phyloP scores from a whole-genome alignment of 2,113 vertebrate genomes.

The Poeciliopsis turrubarensis region DNA sequence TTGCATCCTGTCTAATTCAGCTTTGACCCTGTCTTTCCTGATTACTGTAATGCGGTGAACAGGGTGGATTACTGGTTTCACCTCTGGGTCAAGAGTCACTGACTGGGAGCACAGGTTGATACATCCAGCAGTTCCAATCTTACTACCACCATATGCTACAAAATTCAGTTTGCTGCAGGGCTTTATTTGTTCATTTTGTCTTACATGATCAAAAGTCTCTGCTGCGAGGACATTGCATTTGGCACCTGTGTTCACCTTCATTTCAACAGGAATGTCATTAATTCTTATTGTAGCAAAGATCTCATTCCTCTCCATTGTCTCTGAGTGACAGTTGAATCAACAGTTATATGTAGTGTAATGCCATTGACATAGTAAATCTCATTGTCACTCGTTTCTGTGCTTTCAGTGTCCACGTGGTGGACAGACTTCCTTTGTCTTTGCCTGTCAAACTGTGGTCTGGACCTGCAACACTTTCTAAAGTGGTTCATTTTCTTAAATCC shows the following conservation, averaged over 20 bases:
- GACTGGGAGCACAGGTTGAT: neutral
- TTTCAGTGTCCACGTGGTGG: neutral
- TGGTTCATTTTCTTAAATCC: neutral
- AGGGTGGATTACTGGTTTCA: neutral
- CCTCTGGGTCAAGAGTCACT: neutral
- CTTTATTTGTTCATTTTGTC: neutral
- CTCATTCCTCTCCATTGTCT: neutral
- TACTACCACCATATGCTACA: neutral
- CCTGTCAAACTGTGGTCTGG: neutral
- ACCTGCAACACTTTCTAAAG: neutral
- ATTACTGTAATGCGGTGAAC: neutral
- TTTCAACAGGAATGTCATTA: neutral
- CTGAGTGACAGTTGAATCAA: neutral
- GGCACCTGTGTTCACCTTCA: constrained; percentile 2
- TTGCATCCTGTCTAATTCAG: constrained; percentile 4
- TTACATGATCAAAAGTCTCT: neutral
- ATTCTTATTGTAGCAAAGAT: neutral
- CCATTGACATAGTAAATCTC: neutral
- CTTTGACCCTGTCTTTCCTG: constrained; percentile 13
- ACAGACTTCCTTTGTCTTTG: too few species aligned
- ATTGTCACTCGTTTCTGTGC: neutral
- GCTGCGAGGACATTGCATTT: neutral
- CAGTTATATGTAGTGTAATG: neutral
- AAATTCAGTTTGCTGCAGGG: neutral
- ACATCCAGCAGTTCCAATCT: neutral